A percentile compares a stretch with the other conserved stretches of the same genome.
Evolutionary conservation across 2,797 vertebrate genomes (phyloP).

Genomic region (Threskiornis aethiopicus): DNA sequence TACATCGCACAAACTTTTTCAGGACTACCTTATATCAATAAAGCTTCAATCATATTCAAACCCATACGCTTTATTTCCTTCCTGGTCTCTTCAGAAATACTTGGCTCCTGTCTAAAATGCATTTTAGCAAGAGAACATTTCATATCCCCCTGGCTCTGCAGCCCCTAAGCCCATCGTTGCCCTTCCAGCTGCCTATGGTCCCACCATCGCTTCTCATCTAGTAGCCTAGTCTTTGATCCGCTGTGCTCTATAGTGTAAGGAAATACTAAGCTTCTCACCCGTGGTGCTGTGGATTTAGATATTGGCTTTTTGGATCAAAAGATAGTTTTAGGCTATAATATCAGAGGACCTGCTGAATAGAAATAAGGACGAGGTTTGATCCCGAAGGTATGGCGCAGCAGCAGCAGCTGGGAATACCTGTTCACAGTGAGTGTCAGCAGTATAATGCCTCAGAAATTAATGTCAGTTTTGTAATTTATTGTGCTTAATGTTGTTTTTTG

Average conservation of each 20-base stretch:
- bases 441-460: background rate
- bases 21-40: background rate
- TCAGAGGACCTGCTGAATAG: background rate
- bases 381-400: background rate
- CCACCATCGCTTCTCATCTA: accelerated
- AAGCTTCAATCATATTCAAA: background rate
- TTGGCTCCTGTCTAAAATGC: background rate
- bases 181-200: background rate
- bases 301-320: background rate
- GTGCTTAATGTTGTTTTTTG: background rate
- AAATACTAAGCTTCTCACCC: background rate
- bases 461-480: background rate
- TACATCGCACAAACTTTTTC: background rate
- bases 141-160: background rate
- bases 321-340: background rate
- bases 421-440: background rate
- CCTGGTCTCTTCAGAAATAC: background rate
- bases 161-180: background rate
- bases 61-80: background rate
- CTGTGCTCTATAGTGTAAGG: background rate
- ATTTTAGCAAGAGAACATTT: background rate
- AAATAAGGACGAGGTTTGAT: background rate
- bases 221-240: background rate
- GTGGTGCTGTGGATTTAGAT: background rate
- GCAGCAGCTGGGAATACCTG: background rate